Base-by-base conservation (phyloP, 2,888 invertebrate genomes). In the Pyrgus malvae region DNA sequence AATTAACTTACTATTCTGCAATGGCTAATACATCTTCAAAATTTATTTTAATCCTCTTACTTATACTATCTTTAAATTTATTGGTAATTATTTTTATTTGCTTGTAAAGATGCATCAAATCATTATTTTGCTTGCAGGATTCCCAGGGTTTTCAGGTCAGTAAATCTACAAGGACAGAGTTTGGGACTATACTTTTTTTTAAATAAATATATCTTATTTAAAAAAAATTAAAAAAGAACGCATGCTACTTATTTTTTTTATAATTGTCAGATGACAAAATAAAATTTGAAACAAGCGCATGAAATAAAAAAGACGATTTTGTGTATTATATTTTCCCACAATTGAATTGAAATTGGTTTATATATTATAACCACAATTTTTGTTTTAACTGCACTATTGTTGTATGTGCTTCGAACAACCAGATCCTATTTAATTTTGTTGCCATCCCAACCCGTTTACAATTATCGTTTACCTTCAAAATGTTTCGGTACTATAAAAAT, bases 91-190 rank as follows among this genome's bases (percentile, higher is more conserved):
- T 53, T 53, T 17, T 33, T 19, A 63, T 63, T 65, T 59, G 62
- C 49, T 55, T 57, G 62, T 58, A 69, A 72, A 70, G 68, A 76
- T 69, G 73, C 76, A 72, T 78, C 72, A 81, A 70, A 66, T 64
- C 70, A 72, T 71, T 69, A 73, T 83, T 87, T 81, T 85, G 78
- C 79, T 90, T 90, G 63, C 90, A 91, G 90, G 90, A 76, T 90
- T 90, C 69, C 90, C 90, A 71, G 90, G 90, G 73, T 90, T 90
- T 82, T 90, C 90, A 89, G 90, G 90, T 90, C 74, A 90, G 90
- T 90, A 71, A 63, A 49, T 19, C 44, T 21, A 17, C 40, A 45
- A 23, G 42, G 55, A 48, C 57, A 49, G 58, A 48, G 31, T 16
- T 53, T 33, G 5, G 23, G 45, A 29, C 19, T 12, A 25, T 45